phyloP scores from a whole-genome alignment of 1,140 invertebrate genomes.

The Eumeta japonica region DNA sequence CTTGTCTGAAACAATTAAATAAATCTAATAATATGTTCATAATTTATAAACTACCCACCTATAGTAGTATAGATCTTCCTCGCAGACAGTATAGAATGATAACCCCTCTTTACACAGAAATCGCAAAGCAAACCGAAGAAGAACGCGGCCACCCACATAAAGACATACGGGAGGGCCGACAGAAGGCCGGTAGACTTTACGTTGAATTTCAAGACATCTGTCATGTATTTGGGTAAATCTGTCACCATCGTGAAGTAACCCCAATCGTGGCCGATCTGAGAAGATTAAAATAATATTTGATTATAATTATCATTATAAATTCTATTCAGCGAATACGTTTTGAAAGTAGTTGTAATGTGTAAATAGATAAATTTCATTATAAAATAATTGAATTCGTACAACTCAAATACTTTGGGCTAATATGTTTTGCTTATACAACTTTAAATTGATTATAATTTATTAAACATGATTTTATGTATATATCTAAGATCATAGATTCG shows the following conservation, averaged over 20 bases:
- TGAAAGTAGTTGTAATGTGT: no score
- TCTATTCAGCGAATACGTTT: no score
- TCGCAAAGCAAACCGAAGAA: conserved; percentile 68
- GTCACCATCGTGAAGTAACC: conserved; percentile 92
- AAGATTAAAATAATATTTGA: conserved; percentile 7
- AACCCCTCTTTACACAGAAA: conserved; percentile 61
- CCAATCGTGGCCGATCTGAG: conserved; percentile 82
- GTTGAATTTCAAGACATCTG: conserved; percentile 80
- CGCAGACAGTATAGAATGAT: conserved; percentile 61
- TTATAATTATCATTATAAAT: no score
- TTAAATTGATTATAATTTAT: no score
- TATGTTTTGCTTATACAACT: no score
- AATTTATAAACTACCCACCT: conserved; percentile 43
- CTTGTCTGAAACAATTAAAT: no score
- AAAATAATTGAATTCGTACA: no score
- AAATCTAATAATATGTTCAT: no score
- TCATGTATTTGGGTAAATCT: conserved; percentile 90
- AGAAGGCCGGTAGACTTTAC: conserved; percentile 71
- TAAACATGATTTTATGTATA: no score
- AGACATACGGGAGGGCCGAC: conserved; percentile 69
- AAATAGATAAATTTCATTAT: no score
- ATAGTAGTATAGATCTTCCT: conserved; percentile 74
- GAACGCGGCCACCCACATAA: conserved; percentile 73
- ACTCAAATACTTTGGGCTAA: not conserved
- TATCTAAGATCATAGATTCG: no score